Evolutionary conservation across 1,140 invertebrate species (phyloP), one percentile per base, ranked within the genome.

Genomic region (Trichomalopsis sarcophagae): DNA sequence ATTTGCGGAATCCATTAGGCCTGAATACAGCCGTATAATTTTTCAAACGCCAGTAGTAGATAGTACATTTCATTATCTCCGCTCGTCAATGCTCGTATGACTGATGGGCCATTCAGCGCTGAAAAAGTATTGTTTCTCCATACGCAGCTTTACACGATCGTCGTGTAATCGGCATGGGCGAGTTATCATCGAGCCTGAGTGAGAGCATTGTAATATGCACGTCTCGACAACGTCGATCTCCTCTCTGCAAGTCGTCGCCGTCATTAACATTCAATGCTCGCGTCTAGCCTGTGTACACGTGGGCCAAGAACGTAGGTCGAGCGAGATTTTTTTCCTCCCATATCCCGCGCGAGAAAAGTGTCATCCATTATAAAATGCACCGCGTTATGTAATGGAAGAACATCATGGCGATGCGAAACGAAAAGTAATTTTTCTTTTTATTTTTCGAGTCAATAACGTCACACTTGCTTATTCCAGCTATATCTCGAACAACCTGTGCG

Each of bases 181-280:
- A 69, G 36, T 81, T 62, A 75, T 75, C 44, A 75, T 75, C 44
- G 10, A 33, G 23, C 30, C 55, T 5, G 13, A 27, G 27, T 36
- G 5, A 14, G 55, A 66, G 55, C 14, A 83, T 76, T 83, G 30
- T 83, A 27, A 30, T 44, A 62, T n/a, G 0, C 68, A 21, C n/a
- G 36, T n/a, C 62, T 73, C 23, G 21, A 1, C n/a, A n/a, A 69
- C 66, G n/a, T 69, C 75, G 13, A 23, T 77, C 75, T 40, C 73
- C n/a, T n/a, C 17, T 10, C 3, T 33, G 33, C 33, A 4, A 33
- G 2, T 33, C 27, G 30, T 13, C 30, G 40, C 7, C 55, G 40
- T 23, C 23, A 87, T 87, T 87, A 87, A 74, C 84, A 87, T 86
- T 87, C 75, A 83, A 82, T 80, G 69, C 66, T 17, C 50, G 71